These are phyloP conservation scores for Cotesia typhae DNA, from an alignment of 1,140 invertebrate genomes.

Conservation along the genomic window DNA sequence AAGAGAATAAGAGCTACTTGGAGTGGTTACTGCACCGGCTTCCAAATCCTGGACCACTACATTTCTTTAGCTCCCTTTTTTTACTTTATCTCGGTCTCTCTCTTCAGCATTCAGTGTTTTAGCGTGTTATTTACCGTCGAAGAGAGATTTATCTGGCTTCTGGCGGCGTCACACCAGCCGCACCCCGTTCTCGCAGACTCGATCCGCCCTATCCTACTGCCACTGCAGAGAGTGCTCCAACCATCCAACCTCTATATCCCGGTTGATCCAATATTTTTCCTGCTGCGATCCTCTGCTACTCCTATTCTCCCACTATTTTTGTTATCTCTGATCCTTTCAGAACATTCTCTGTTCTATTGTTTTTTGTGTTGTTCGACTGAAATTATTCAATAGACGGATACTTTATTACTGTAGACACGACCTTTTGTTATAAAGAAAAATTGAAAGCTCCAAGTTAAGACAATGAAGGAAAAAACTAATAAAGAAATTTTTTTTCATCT, in stretches of 20 bases:
- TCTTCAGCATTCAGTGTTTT: slow-evolving; percentile 40
- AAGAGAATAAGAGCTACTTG: slow-evolving; percentile 19
- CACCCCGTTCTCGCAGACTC: slow-evolving; percentile 34
- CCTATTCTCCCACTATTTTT: not conserved
- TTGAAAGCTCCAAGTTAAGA: too few relatives aligned
- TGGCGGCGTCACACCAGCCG: slow-evolving; percentile 36
- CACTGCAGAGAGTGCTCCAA: slow-evolving; percentile 20
- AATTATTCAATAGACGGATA: not conserved
- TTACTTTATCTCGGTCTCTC: slow-evolving; percentile 33
- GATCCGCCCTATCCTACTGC: slow-evolving; percentile 19
- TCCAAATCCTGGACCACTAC: slow-evolving; percentile 6
- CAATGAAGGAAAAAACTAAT: too few relatives aligned
- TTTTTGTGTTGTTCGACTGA: not conserved
- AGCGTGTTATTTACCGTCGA: slow-evolving; percentile 44
- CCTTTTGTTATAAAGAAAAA: too few relatives aligned
- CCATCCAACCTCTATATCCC: not conserved
- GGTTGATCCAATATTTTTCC: slow-evolving; percentile 28
- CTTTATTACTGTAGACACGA: too few relatives aligned
- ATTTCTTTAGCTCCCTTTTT: slow-evolving; percentile 35
- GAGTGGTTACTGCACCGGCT: slow-evolving; percentile 22
- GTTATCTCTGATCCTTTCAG: not conserved
- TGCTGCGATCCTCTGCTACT: not conserved
- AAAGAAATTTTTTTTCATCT: too few relatives aligned
- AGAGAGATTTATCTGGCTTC: slow-evolving; percentile 43
- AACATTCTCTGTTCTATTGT: not conserved